phyloP scores from a whole-genome alignment of 2,888 invertebrate genomes.

The Furcula furcula region DNA sequence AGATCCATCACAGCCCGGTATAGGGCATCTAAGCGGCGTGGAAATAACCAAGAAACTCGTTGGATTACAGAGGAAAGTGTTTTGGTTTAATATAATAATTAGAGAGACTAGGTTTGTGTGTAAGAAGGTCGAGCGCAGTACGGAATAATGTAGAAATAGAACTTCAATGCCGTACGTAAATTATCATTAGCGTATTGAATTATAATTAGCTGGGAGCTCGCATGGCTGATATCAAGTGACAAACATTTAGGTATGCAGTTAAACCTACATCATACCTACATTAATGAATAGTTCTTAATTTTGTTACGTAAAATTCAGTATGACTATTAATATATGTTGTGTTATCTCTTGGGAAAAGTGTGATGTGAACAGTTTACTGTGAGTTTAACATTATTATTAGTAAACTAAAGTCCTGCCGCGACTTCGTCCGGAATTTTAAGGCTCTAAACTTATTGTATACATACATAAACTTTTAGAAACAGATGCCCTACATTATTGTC shows the following conservation, averaged over 20 bases:
- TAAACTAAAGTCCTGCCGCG: too few species aligned
- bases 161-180: conserved; percentile 27
- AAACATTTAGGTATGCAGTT: conserved; percentile 2
- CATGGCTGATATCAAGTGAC: conserved; percentile 12
- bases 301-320: too few species aligned
- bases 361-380: too few species aligned
- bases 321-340: too few species aligned
- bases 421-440: too few species aligned
- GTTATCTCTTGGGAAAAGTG: too few species aligned
- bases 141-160: conserved; percentile 20
- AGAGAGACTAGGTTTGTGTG: conserved; percentile 7
- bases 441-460: too few species aligned
- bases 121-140: conserved; percentile 1
- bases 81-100: conserved; percentile 1
- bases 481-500: too few species aligned
- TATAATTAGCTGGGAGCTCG: conserved; percentile 16
- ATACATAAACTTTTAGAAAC: too few species aligned
- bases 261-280: too few species aligned
- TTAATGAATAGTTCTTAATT: too few species aligned
- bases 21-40: conserved; percentile 92
- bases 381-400: too few species aligned
- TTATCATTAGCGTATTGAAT: conserved; percentile 17
- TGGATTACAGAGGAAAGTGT: conserved; percentile 34
- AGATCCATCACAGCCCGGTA: conserved; percentile 98
- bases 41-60: conserved; percentile 74